A percentile compares a stretch with the other conserved stretches of the same genome.
These are phyloP conservation scores for Thermophis baileyi DNA, from an alignment of 2,113 vertebrate genomes.

Conservation along the genomic window DNA sequence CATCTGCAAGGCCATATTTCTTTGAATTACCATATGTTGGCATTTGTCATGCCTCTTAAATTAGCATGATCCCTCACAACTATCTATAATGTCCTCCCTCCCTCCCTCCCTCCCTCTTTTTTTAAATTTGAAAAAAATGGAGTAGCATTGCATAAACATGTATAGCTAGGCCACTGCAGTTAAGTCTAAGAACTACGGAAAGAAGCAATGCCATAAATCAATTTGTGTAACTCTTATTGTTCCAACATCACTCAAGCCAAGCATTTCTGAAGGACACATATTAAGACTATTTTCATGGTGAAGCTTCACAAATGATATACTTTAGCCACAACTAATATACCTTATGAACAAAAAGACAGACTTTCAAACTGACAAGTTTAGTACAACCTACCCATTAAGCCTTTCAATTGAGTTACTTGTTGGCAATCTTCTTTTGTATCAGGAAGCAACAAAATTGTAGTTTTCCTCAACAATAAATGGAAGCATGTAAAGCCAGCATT, in stretches of 20 bases:
- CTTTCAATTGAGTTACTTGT: background rate
- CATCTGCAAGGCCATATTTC: constrained; percentile 9
- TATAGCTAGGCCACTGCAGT: background rate
- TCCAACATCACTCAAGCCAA: background rate
- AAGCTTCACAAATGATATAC: background rate
- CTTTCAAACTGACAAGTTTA: background rate
- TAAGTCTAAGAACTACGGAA: background rate
- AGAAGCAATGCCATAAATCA: background rate
- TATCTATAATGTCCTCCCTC: background rate
- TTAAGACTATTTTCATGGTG: background rate
- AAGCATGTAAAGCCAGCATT: background rate
- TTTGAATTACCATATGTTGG: constrained; percentile 15
- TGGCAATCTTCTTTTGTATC: background rate
- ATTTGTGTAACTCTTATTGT: background rate
- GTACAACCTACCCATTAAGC: background rate
- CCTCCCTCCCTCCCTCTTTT: too few relatives aligned
- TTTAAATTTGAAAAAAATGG: background rate
- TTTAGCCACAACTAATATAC: background rate
- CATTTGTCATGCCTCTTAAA: constrained; percentile 11
- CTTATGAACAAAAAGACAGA: background rate
- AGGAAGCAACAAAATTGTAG: background rate
- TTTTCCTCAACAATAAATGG: background rate
- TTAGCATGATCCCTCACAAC: background rate
- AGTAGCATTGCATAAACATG: background rate
- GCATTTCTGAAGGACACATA: background rate